A percentile compares a stretch with the other conserved stretches of the same genome.
Evolutionary conservation across 2,113 vertebrate species (phyloP).

Genomic region (Eupsittula cactorum): DNA sequence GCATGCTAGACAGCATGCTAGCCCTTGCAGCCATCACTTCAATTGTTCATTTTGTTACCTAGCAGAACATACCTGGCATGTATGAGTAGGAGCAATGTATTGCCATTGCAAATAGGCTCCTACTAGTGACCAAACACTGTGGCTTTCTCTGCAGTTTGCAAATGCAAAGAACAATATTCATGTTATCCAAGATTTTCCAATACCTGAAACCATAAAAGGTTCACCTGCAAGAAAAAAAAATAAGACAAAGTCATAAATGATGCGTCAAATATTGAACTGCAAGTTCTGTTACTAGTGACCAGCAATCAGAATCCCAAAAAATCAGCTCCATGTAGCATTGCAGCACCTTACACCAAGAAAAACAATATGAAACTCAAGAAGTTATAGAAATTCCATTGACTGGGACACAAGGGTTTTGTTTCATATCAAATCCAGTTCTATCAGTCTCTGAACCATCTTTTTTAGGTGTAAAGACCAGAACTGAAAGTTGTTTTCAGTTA

Average conservation of each 20-base stretch:
- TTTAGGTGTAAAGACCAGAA: background rate
- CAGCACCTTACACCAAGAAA: background rate
- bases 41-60: background rate
- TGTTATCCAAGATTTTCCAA: background rate
- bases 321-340: background rate
- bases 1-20: background rate
- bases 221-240: background rate
- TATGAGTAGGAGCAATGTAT: background rate
- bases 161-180: background rate
- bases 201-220: background rate
- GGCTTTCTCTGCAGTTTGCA: background rate
- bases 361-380: background rate
- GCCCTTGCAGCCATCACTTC: background rate
- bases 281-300: background rate
- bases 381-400: background rate
- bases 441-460: background rate
- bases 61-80: background rate
- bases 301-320: background rate
- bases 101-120: background rate
- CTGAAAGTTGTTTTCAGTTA: slow-evolving; percentile 14
- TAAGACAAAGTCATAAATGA: background rate
- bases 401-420: background rate
- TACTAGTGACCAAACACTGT: background rate
- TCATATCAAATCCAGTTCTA: background rate
- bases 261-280: background rate